phyloP scores from a whole-genome alignment of 2,797 vertebrate genomes.

The Melopsittacus undulatus region DNA sequence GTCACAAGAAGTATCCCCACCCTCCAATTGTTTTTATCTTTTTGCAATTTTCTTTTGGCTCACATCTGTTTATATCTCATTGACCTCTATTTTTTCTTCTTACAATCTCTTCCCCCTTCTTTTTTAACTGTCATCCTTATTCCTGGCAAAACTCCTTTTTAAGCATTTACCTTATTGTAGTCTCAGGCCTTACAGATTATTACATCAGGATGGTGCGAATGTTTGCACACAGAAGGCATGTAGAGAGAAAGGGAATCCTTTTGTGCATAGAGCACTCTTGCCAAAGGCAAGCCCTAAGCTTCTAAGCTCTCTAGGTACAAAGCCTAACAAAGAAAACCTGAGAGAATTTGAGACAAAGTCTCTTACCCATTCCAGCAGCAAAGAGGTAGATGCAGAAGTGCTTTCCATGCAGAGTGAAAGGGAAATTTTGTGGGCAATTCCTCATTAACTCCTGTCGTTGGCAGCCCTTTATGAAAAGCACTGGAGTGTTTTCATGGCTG shows the following conservation, averaged over 20 bases:
- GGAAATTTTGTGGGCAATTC: slow-evolving; percentile 10
- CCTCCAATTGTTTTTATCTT: not conserved
- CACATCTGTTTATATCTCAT: too few relatives aligned
- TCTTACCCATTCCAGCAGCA: not conserved
- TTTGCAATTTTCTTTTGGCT: not conserved
- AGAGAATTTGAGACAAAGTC: not conserved
- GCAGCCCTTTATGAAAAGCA: slow-evolving; percentile 33
- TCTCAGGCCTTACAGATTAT: not conserved
- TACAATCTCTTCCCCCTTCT: not conserved
- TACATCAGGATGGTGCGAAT: not conserved
- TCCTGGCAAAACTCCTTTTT: not conserved
- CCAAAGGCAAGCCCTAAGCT: not conserved
- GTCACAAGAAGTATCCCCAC: not conserved
- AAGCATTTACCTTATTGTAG: not conserved
- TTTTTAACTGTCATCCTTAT: not conserved
- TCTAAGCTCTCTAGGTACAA: not conserved
- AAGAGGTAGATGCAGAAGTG: slow-evolving; percentile 34
- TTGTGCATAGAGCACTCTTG: not conserved
- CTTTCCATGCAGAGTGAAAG: not conserved
- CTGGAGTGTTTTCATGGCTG: not conserved
- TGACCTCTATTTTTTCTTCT: not conserved
- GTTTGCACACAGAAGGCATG: not conserved
- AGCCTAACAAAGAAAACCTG: not conserved
- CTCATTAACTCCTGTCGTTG: slow-evolving; percentile 42
- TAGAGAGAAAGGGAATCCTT: not conserved